Evolutionary conservation across 2,888 invertebrate species (phyloP).

Genomic region (Dynastes maya): DNA sequence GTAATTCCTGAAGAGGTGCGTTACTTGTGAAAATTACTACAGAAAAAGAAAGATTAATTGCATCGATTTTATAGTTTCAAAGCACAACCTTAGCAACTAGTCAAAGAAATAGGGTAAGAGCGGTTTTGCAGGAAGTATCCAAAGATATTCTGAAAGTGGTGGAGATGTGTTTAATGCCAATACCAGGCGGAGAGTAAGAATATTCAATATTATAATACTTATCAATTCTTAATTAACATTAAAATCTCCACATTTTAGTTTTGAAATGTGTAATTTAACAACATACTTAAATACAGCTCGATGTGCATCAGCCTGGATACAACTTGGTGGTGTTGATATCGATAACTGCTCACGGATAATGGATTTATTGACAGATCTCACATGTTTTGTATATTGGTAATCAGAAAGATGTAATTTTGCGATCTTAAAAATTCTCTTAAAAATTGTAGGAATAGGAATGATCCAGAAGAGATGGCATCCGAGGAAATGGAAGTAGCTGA

Average conservation of each 20-base stretch:
- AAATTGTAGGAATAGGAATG: slow-evolving; percentile 66
- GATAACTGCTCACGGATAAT: slow-evolving; percentile 66
- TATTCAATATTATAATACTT: not conserved
- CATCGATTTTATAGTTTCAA: slow-evolving; percentile 66
- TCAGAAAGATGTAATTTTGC: slow-evolving; percentile 8
- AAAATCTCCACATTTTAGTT: slow-evolving; percentile 54
- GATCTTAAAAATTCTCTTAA: slow-evolving; percentile 23
- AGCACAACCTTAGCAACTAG: slow-evolving; percentile 68
- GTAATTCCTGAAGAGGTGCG: slow-evolving; percentile 90
- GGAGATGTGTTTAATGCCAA: slow-evolving; percentile 68
- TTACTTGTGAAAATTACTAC: not conserved
- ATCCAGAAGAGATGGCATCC: slow-evolving; percentile 72
- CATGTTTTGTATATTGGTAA: slow-evolving; percentile 70
- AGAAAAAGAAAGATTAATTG: not conserved
- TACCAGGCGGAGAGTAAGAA: slow-evolving; percentile 64
- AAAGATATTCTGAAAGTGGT: slow-evolving; percentile 69
- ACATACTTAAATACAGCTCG: slow-evolving; percentile 74
- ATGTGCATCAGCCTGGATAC: slow-evolving; percentile 78
- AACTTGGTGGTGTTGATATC: slow-evolving; percentile 71
- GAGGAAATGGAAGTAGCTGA: slow-evolving; percentile 76
- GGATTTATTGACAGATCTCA: slow-evolving; percentile 67
- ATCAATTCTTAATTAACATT: not conserved
- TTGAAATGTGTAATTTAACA: slow-evolving; percentile 70
- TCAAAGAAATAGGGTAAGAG: slow-evolving; percentile 68
- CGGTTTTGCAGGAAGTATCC: slow-evolving; percentile 69